Base-by-base conservation (phyloP, 2,888 invertebrate genomes). In the Euzetes globulus region DNA sequence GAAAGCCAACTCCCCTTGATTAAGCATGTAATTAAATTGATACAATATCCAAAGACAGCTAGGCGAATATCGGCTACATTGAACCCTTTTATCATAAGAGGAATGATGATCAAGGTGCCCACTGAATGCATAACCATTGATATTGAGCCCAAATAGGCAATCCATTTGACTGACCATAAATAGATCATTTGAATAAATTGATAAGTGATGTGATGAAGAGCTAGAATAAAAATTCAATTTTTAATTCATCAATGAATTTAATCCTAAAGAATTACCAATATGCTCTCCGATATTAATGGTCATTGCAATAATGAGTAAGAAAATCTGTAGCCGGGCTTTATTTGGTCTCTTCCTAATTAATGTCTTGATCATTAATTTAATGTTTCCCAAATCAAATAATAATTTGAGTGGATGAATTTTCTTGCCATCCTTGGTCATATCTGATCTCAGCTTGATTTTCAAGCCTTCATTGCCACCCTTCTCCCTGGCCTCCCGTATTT, bases 371-470 rank as follows among this genome's bases (percentile, higher is more conserved):
- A 74, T 74, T 4, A 17, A 19, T 41, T 47, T 63, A 3, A 74
- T 33, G 52, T 74, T 74, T 11, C 41, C 5, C 0, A 74, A 25
- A 63, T 63, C 47, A 70, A 74, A 74, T 37, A 74, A 41, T 9
- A 63, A n/a, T 22, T 11, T 9, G 0, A 74, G 4, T n/a, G 68
- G 47, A 70, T 68, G 45, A 41, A 19, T 60, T 9, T 37, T 25
- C 17, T 37, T 7, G 29, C 37, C 63, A 7, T 65, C 63, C 4
- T n/a, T n/a, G n/a, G 33, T 65, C 37, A 65, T 65, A 65, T 65
- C 63, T 4, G 37, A 37, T 1, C 15, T 17, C n/a, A 65, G 63
- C 37, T 65, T 65, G 11, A 65, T 65, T 29, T 47, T 45, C 5
- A 47, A 15, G 3, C 11, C 4, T 1, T 19, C 13, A 15, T 7